Evolutionary conservation across 2,113 vertebrate genomes (phyloP), one percentile per base, ranked within the genome.

Genomic region (Bagarius yarrelli): DNA sequence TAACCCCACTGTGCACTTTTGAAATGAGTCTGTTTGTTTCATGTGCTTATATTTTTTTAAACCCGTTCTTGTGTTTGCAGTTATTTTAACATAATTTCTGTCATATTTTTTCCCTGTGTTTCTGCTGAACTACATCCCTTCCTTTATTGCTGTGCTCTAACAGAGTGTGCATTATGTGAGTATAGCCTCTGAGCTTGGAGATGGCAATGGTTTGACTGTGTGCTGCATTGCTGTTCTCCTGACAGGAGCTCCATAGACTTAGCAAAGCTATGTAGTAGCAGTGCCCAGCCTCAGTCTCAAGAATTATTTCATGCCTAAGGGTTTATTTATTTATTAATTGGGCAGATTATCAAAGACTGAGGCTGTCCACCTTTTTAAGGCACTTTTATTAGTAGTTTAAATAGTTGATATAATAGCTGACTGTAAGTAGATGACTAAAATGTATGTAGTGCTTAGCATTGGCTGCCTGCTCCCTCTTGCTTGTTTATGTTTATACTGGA

Each of bases 151-250:
- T 85, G 85, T 80, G 70, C 56, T 82, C 80, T 83, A 86, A 80
- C 92, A 93, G 91, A 92, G 87, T 89, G 85, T 92, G 61, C 90
- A 91, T 83, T 92, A 91, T 92, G 90, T 92, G 90, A 94, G 93
- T 94, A 94, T 93, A 56, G 61, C 84, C 82, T 75, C 85, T 84
- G 25, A 85, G 79, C 56, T 78, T 81, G 47, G 25, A 64, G 59
- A 79, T 69, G 27, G 83, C 59, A 61, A 70, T 70, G 30, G 59
- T 80, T 75, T 81, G 44, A 73, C 57, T 71, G 64, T 76, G n/a
- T 60, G 72, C 73, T 83, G 63, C 83, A 71, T 81, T 78, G 40
- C 67, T 79, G 23, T 83, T 15, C 75, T 56, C 40, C 82, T 75
- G 25, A 56, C 66, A 56, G 80, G 67, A 25, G 72, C 52, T 25